Percentiles rank a stretch among this genome's conserved stretches.
phyloP scores from a whole-genome alignment of 2,113 vertebrate genomes.

The Nesoenas mayeri region DNA sequence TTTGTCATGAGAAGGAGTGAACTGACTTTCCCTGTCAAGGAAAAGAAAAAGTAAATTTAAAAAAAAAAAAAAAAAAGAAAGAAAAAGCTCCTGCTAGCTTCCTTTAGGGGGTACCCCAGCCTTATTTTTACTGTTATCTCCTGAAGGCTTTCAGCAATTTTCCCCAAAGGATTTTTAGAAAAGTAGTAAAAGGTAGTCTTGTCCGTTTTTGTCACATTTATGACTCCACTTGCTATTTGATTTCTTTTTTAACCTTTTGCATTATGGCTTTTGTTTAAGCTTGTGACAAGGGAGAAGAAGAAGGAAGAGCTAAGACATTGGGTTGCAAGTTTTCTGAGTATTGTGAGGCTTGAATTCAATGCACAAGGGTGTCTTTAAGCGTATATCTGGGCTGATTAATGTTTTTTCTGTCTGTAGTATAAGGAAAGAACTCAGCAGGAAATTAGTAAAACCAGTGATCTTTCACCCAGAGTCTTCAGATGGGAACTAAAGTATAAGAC shows the following conservation, averaged over 20 bases:
- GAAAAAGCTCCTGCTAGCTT: neutral
- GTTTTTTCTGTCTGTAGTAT: neutral
- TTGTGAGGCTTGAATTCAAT: neutral
- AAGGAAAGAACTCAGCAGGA: neutral
- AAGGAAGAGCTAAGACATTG: neutral
- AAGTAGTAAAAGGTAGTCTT: neutral
- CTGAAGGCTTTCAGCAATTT: neutral
- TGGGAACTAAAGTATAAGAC: neutral
- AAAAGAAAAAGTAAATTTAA: neutral
- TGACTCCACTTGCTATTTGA: neutral
- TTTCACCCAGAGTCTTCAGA: neutral
- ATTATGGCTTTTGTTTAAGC: constrained; percentile 1
- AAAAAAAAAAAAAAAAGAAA: neutral
- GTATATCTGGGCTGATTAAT: neutral
- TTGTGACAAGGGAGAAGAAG: neutral
- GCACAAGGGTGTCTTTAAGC: neutral
- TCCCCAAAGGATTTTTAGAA: neutral
- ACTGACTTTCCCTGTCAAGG: neutral
- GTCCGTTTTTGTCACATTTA: neutral
- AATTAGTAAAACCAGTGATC: neutral
- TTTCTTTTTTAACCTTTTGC: constrained; percentile 20
- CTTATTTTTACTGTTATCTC: neutral
- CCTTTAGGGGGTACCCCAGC: neutral
- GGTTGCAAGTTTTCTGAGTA: neutral
- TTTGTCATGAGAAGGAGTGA: neutral